Evolutionary conservation across 2,888 invertebrate genomes (phyloP).

Genomic region (Ophion ellenae): DNA sequence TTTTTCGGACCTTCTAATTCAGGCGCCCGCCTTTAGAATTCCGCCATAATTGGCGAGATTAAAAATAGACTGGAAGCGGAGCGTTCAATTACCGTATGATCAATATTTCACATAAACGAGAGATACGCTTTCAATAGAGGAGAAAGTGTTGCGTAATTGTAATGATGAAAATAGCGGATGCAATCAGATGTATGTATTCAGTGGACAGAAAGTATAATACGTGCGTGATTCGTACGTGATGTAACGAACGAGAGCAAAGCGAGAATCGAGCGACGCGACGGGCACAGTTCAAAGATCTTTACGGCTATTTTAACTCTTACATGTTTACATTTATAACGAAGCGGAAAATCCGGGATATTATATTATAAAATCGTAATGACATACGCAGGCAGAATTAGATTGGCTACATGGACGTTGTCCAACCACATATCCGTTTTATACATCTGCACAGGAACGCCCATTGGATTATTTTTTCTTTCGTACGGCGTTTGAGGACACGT

Average conservation of each 20-base stretch:
- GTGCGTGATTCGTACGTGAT: conserved; percentile 20
- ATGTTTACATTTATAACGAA: conserved; percentile 15
- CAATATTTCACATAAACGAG: background rate
- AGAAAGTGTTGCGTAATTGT: background rate
- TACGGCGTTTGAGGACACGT: conserved; percentile 42
- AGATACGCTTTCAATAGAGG: background rate
- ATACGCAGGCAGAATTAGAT: conserved; percentile 14
- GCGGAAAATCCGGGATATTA: conserved; percentile 57
- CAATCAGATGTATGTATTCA: background rate
- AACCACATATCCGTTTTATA: background rate
- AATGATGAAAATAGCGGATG: background rate
- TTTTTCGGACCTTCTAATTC: too few relatives aligned
- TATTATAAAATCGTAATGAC: conserved; percentile 49
- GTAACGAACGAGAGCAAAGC: conserved; percentile 27
- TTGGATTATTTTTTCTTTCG: background rate
- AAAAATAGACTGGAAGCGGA: background rate
- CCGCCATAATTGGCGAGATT: background rate
- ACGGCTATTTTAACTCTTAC: conserved; percentile 3
- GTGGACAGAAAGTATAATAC: background rate
- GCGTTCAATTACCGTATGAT: background rate
- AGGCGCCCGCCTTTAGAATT: too few relatives aligned
- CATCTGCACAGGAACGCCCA: background rate
- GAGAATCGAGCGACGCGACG: conserved; percentile 1
- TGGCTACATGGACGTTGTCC: background rate
- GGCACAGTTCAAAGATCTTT: conserved; percentile 1